Evolutionary conservation across 2,113 vertebrate species (phyloP).

Genomic region (Lepus timidus): DNA sequence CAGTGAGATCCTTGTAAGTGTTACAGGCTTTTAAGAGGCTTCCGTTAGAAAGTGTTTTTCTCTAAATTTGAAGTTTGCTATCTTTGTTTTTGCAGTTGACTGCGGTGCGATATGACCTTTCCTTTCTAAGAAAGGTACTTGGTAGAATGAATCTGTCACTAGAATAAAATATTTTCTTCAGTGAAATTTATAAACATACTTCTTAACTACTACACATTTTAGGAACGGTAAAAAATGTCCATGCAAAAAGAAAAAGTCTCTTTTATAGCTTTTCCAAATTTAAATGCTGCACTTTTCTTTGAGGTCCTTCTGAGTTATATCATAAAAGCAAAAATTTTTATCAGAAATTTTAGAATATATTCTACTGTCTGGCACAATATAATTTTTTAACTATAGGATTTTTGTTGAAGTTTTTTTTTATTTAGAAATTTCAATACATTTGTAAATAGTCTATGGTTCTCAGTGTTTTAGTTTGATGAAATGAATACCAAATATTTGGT

Average conservation of each 20-base stretch:
- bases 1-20: conserved; percentile 77
- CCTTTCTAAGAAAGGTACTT: conserved; percentile 40
- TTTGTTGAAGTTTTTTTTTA: conserved; percentile 76
- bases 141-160: background rate
- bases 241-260: conserved; percentile 64
- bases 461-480: conserved; percentile 70
- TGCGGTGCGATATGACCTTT: conserved; percentile 50
- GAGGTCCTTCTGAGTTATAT: conserved; percentile 49
- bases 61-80: conserved; percentile 77
- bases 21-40: conserved; percentile 64
- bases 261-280: conserved; percentile 64
- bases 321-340: conserved; percentile 66
- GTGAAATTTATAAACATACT: conserved; percentile 61
- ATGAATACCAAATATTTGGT: conserved; percentile 74
- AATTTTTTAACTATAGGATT: conserved; percentile 62
- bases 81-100: conserved; percentile 71
- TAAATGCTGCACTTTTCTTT: conserved; percentile 65
- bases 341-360: conserved; percentile 51
- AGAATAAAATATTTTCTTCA: conserved; percentile 38
- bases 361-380: conserved; percentile 64
- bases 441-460: conserved; percentile 73
- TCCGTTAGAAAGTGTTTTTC: conserved; percentile 77
- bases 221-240: conserved; percentile 34
- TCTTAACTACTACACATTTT: conserved; percentile 47
- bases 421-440: conserved; percentile 70